A percentile compares a stretch with the other conserved stretches of the same genome.
These are phyloP conservation scores for Actenoides lindsayi DNA, from an alignment of 2,113 vertebrate genomes.

Conservation along the genomic window DNA sequence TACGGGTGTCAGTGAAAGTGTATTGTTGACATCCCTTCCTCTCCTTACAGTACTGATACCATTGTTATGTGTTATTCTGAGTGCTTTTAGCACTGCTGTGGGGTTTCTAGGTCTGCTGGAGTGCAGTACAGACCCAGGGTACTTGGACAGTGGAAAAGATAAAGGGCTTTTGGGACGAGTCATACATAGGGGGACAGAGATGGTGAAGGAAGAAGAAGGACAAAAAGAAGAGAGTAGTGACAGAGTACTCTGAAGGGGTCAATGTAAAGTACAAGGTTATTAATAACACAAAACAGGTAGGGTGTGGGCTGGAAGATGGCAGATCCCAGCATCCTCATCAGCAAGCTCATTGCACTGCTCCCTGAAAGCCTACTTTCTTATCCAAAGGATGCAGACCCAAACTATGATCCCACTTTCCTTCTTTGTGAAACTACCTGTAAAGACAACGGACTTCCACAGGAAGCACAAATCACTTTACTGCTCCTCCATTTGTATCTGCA, in stretches of 20 bases:
- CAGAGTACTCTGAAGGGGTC: constrained; percentile 5
- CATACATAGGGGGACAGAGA: background rate
- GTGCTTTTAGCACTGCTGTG: background rate
- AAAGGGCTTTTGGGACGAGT: background rate
- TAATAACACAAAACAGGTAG: background rate
- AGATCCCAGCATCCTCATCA: constrained; percentile 10
- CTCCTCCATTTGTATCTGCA: background rate
- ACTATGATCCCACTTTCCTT: background rate
- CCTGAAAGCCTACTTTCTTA: background rate
- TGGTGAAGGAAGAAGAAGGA: background rate
- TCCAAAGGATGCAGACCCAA: constrained; percentile 1
- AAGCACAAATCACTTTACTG: background rate
- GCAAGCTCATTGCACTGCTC: background rate
- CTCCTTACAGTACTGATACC: background rate
- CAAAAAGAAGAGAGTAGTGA: background rate
- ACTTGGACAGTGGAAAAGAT: background rate
- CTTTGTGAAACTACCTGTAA: background rate
- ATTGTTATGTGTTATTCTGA: background rate
- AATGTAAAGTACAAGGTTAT: background rate
- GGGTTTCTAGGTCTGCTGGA: background rate
- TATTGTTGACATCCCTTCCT: background rate
- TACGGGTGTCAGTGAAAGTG: background rate
- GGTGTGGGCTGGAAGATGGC: background rate
- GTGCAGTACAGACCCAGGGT: background rate
- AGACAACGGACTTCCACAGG: background rate